Base-by-base conservation (phyloP, 1,140 invertebrate genomes). In the Cecropterus lyciades region DNA sequence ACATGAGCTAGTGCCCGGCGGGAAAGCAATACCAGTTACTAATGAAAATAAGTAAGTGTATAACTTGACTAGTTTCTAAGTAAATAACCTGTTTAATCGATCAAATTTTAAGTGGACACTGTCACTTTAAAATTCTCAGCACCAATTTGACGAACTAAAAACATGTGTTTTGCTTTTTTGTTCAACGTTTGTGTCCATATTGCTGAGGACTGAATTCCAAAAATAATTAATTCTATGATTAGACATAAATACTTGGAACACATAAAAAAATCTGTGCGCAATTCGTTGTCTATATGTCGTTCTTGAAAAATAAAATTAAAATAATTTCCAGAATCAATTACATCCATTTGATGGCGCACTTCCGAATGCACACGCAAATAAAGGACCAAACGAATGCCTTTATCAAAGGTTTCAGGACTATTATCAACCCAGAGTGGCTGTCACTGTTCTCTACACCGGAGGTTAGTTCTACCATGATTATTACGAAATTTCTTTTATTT, bases 301-400 rank as follows among this genome's bases (percentile, higher is more conserved):
- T 30, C 7, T 62, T 45, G 0, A 11, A 37, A 37, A 63, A 52
- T 63, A 42, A 52, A 55, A 56, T 48, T 45, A 7, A 16, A 10
- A 24, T 55, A 48, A 43, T 69, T 64, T 77, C n/a, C 37, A 98
- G 97, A 93, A 99, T 99, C 63, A 97, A 97, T 81, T 99, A 99
- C 87, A 98, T 99, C 48, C 99, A 99, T 91, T 93, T 98, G 72
- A 99, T 99, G 98, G 99, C 99, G 2, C 98, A 99, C 88, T 99
- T 99, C 88, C 95, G 98, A 69, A 99, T 99, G 96, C 97, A 99
- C 82, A 96, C 96, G 5, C 99, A 99, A 94, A 99, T 99, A 65
- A 97, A 97, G 78, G 97, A 99, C 57, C 99, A 99, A 93, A 98
- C 98, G 0, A 94, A 96, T 43, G 97, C 98, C 6, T 99, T 99